A percentile compares a stretch with the other conserved stretches of the same genome.
phyloP scores from a whole-genome alignment of 1,140 invertebrate genomes.

The Cepaea nemoralis region DNA sequence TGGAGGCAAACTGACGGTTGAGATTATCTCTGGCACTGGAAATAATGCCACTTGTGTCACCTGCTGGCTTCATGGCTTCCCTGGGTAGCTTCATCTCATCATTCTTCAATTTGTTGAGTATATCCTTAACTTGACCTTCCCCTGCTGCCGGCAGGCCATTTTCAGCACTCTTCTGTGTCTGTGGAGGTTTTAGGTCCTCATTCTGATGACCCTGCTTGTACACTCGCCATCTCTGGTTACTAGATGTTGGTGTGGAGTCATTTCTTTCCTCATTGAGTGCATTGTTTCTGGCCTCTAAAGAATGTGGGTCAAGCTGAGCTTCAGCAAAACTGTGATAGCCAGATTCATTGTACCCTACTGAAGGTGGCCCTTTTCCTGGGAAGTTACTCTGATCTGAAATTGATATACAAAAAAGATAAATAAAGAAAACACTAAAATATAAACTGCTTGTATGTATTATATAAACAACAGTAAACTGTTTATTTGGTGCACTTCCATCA shows the following conservation, averaged over 20 bases:
- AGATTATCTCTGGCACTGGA: constrained; percentile 92
- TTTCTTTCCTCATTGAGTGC: constrained; percentile 51
- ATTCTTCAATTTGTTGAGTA: constrained; percentile 41
- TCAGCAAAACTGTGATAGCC: constrained; percentile 51
- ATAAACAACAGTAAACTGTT: too few species aligned
- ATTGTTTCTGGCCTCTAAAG: constrained; percentile 52
- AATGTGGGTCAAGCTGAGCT: constrained; percentile 68
- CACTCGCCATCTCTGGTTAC: constrained; percentile 78
- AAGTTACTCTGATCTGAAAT: constrained; percentile 18
- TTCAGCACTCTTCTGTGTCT: constrained; percentile 58
- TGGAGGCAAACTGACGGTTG: constrained; percentile 61
- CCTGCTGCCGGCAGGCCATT: constrained; percentile 30
- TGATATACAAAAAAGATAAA: background rate
- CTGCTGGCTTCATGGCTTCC: constrained; percentile 62
- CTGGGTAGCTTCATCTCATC: constrained; percentile 51
- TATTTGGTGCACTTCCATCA: too few species aligned
- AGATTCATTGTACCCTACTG: constrained; percentile 43
- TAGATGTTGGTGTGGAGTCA: constrained; percentile 47
- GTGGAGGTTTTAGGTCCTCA: constrained; percentile 73
- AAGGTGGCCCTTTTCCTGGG: constrained; percentile 35
- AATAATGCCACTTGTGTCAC: constrained; percentile 89
- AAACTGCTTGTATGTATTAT: too few species aligned
- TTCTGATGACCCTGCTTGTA: constrained; percentile 74
- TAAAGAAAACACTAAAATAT: too few species aligned
- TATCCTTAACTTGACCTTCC: constrained; percentile 29